A percentile compares a stretch with the other conserved stretches of the same genome.
Conservation (phyloP, 2,888 invertebrate genomes). For the Drosophila rellima region DNA sequence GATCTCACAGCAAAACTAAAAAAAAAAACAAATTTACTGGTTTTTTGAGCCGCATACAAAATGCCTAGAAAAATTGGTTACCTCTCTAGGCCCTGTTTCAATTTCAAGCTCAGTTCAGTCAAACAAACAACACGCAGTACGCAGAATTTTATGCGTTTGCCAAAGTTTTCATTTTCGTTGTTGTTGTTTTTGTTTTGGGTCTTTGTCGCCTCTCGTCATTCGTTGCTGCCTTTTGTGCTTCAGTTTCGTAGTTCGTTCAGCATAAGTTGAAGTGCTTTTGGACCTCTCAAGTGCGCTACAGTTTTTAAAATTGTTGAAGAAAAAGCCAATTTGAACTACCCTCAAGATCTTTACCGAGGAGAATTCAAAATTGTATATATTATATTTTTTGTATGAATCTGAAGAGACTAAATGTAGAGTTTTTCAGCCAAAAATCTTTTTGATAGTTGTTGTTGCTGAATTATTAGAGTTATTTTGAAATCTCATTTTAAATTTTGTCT, state of each 20-base stretch:
- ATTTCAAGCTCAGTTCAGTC: slow-evolving; percentile 42
- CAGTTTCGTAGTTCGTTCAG: slow-evolving; percentile 44
- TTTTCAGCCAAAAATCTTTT: not conserved
- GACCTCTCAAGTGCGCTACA: slow-evolving; percentile 47
- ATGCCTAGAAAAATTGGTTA: slow-evolving; percentile 43
- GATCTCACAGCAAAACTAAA: slow-evolving; percentile 60
- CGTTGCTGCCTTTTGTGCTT: slow-evolving; percentile 51
- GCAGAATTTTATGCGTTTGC: slow-evolving; percentile 79
- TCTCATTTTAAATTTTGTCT: not conserved
- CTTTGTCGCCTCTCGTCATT: slow-evolving; percentile 48
- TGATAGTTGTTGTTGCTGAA: not conserved
- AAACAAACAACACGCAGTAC: slow-evolving; percentile 58
- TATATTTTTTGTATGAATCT: not conserved
- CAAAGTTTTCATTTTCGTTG: slow-evolving; percentile 71
- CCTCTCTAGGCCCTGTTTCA: slow-evolving; percentile 49
- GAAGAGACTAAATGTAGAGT: not conserved
- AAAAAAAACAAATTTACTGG: slow-evolving; percentile 52
- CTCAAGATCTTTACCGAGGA: not conserved
- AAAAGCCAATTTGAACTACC: slow-evolving; percentile 1
- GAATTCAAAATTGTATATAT: not conserved
- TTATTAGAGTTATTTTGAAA: not conserved
- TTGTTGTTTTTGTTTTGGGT: slow-evolving; percentile 21
- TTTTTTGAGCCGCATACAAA: slow-evolving; percentile 49
- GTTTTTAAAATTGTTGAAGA: not conserved
- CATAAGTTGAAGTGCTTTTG: slow-evolving; percentile 36